A percentile compares a stretch with the other conserved stretches of the same genome.
Conservation (phyloP, 2,888 invertebrate genomes). For the Leptinotarsa peninsularis region DNA sequence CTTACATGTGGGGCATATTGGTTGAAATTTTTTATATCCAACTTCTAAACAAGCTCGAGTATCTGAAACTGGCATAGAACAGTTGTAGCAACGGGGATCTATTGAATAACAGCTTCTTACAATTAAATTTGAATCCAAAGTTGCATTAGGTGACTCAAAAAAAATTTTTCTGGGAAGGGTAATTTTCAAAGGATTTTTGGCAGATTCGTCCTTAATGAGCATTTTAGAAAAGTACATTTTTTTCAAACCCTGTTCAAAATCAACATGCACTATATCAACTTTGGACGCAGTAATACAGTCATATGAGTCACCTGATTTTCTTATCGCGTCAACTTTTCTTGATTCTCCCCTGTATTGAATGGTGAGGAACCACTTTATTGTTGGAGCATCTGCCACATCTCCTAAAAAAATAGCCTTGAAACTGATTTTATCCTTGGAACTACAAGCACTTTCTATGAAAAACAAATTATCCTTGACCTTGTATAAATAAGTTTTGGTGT, state of each 20-base stretch:
- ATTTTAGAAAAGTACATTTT: too few species aligned
- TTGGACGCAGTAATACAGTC: too few species aligned
- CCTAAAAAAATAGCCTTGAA: background rate
- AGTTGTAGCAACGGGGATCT: background rate
- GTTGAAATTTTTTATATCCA: background rate
- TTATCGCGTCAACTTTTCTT: background rate
- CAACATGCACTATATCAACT: too few species aligned
- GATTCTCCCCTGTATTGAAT: background rate
- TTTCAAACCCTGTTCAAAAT: too few species aligned
- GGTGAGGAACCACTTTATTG: background rate
- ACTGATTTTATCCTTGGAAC: background rate
- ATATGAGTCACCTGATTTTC: background rate
- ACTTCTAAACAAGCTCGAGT: background rate
- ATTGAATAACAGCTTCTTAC: too few species aligned
- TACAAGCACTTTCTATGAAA: background rate
- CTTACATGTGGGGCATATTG: background rate
- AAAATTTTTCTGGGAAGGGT: too few species aligned
- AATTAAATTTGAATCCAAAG: background rate
- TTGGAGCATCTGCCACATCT: background rate
- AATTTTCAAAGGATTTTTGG: too few species aligned
- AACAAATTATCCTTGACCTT: background rate
- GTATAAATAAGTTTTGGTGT: background rate
- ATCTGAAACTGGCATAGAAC: background rate
- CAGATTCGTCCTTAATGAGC: too few species aligned
- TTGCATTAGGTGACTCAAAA: too few species aligned